Conservation (phyloP, 2,797 vertebrate genomes). For the Anas bahamensis region DNA sequence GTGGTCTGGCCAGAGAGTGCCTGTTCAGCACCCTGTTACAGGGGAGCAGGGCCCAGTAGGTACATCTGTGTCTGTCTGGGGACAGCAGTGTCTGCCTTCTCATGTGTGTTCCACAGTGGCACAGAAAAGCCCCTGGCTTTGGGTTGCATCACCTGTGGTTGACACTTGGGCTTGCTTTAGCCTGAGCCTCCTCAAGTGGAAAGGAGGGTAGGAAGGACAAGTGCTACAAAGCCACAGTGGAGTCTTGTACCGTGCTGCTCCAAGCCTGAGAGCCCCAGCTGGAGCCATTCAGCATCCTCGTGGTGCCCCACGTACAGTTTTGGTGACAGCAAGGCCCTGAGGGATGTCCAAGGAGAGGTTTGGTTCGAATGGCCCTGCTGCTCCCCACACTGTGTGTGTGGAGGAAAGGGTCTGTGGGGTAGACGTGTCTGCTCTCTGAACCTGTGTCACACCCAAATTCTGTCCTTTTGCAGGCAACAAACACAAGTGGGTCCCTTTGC, state of each 20-base stretch:
- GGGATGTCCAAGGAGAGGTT: not conserved
- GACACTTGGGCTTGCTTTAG: rapidly evolving
- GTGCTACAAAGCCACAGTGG: not conserved
- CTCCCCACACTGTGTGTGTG: not conserved
- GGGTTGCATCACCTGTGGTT: not conserved
- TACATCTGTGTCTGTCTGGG: too few relatives aligned
- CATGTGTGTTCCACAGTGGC: rapidly evolving
- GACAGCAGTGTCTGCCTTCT: not conserved
- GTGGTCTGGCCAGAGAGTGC: not conserved
- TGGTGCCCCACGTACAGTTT: not conserved
- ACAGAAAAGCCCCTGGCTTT: not conserved
- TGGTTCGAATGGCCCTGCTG: not conserved
- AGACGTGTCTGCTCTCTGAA: not conserved
- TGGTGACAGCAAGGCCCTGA: not conserved
- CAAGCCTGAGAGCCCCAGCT: rapidly evolving
- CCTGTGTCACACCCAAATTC: constrained; percentile 22
- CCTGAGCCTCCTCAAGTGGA: not conserved
- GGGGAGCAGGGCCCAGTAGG: not conserved
- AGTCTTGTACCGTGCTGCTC: not conserved
- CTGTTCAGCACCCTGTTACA: too few relatives aligned
- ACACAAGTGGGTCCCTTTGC: constrained; percentile 98
- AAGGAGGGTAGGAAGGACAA: not conserved
- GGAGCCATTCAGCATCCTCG: not conserved
- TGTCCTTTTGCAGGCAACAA: constrained; percentile 87
- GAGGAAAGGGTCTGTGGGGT: not conserved